Evolutionary conservation across 2,797 vertebrate genomes (phyloP).

Genomic region (Halcyon smyrnensis): DNA sequence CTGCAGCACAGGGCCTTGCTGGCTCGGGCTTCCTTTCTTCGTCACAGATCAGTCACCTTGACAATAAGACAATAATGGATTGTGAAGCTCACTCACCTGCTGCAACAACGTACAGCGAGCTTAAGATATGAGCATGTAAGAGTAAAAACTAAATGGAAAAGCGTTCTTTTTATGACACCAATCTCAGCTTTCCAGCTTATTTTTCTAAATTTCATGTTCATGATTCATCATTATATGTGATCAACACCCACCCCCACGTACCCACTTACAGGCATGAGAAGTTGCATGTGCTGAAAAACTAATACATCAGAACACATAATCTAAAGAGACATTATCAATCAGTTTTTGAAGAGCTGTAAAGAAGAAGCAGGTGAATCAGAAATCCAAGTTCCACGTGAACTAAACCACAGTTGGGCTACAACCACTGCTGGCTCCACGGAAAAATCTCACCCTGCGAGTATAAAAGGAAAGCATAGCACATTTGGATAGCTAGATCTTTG

Average conservation of each 20-base stretch:
- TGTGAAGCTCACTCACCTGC: not conserved
- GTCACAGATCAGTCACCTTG: not conserved
- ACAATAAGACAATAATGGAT: not conserved
- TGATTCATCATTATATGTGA: fast-evolving
- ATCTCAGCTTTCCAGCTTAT: not conserved
- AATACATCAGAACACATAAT: not conserved
- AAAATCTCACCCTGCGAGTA: not conserved
- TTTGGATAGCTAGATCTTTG: not conserved
- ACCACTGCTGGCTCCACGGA: not conserved
- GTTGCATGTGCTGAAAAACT: not conserved
- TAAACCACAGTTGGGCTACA: not conserved
- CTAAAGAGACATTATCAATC: not conserved
- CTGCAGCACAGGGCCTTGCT: not conserved
- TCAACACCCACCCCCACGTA: not conserved
- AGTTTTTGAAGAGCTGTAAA: not conserved
- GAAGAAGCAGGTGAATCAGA: not conserved
- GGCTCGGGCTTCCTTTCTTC: not conserved
- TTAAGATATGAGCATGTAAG: not conserved
- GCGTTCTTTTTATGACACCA: not conserved
- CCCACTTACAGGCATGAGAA: not conserved
- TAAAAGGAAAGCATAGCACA: not conserved
- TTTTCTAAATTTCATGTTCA: not conserved
- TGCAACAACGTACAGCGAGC: not conserved
- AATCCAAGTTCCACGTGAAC: not conserved
- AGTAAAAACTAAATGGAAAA: not conserved